Conservation (phyloP, 2,797 vertebrate genomes). For the Sebastes reedi region DNA sequence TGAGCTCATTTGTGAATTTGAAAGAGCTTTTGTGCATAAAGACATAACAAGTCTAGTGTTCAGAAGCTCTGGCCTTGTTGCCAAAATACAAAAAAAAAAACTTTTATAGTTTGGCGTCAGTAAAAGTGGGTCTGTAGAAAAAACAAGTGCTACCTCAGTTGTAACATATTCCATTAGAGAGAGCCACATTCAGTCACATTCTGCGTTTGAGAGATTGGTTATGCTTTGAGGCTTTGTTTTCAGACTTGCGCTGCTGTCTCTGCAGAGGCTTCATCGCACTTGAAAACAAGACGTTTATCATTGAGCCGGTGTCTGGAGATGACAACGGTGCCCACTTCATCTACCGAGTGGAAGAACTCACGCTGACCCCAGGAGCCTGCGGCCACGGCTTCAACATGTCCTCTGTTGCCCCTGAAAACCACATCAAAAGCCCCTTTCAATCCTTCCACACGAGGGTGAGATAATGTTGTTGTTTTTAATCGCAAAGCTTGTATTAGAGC, state of each 20-base stretch:
- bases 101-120: slow-evolving; percentile 4
- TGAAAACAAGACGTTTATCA: slow-evolving; percentile 88
- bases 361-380: slow-evolving; percentile 83
- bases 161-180: slow-evolving; percentile 28
- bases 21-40: slow-evolving; percentile 1
- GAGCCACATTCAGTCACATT: slow-evolving; percentile 19
- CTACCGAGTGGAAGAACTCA: slow-evolving; percentile 84
- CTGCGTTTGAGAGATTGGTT: slow-evolving; percentile 21
- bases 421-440: slow-evolving; percentile 65
- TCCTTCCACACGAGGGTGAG: slow-evolving; percentile 86
- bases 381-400: slow-evolving; percentile 85
- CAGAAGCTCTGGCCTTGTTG: neutral
- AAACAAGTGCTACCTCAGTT: neutral
- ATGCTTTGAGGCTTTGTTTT: slow-evolving; percentile 44
- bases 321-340: slow-evolving; percentile 82
- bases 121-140: slow-evolving; percentile 3
- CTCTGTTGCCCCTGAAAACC: slow-evolving; percentile 40
- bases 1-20: slow-evolving; percentile 10
- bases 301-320: slow-evolving; percentile 85
- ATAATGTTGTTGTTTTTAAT: slow-evolving; percentile 14
- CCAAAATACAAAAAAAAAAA: neutral
- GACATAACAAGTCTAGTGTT: neutral
- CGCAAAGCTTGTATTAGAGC: neutral
- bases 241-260: slow-evolving; percentile 39
- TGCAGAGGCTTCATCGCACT: slow-evolving; percentile 92